Base-by-base conservation (phyloP, 2,113 vertebrate genomes). In the Chauna torquata region DNA sequence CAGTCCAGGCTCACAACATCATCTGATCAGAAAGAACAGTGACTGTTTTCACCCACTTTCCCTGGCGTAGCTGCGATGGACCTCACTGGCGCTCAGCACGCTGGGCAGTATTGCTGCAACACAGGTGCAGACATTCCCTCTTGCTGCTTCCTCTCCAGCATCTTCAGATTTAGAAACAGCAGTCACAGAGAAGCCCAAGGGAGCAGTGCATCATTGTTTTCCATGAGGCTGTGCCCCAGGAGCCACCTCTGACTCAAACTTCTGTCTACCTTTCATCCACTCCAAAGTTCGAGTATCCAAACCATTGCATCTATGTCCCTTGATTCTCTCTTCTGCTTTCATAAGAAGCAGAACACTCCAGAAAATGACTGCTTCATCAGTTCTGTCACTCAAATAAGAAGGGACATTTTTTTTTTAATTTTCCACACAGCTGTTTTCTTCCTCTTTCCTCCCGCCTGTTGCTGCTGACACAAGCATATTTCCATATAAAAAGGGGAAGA, bases 321-420 rank as follows among this genome's bases (percentile, higher is more conserved):
- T 68, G 25, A 85, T 77, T 90, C 82, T 49, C 17, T 90, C 71
- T 95, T 95, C 95, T 93, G 90, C 95, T 95, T 96, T 90, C n/a
- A 59, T 80, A 70, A 74, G 78, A 66, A 13, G n/a, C 11, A 83
- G 94, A 88, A 50, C 11, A 25, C 62, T 94, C 76, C 59, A 90
- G 90, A 95, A 96, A 96, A 90, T 62, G 18, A 50, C 88, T 94
- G 58, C 66, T 95, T 96, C 96, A 96, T 97, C 95, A 96, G 42
- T 96, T 97, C 90, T 96, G 90, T 96, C 87, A 82, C 93, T 95
- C 90, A 92, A 80, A 94, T 50, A 90, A 90, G 88, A 92, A 54
- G 11, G 76, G 75, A 94, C 65, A 44, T 82, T 14, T 23, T 87
- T 87, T 94, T 72, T 64, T 88, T 70, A 49, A 47, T 94, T 95